Conservation (phyloP, 2,797 vertebrate species). For the Lepus oiostolus region DNA sequence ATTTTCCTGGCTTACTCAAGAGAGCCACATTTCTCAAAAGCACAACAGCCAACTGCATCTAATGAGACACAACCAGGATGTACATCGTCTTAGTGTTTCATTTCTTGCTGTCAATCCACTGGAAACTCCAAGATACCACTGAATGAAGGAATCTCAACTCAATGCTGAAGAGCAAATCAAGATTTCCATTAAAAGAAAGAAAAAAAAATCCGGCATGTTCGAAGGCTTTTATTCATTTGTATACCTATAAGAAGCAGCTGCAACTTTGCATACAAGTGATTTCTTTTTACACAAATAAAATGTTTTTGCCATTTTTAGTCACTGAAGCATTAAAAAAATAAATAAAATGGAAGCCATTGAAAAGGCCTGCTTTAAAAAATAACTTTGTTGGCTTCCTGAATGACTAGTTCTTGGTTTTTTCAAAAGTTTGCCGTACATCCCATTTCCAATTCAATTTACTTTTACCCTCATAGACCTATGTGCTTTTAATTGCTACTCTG, state of each 20-base stretch:
- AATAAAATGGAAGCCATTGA: conserved; percentile 86
- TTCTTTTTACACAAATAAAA: conserved; percentile 84
- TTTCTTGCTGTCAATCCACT: conserved; percentile 78
- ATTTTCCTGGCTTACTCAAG: conserved; percentile 79
- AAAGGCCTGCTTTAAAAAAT: conserved; percentile 82
- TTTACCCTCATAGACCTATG: conserved; percentile 79
- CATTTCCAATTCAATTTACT: conserved; percentile 86
- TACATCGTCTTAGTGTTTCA: conserved; percentile 74
- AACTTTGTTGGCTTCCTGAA: conserved; percentile 81
- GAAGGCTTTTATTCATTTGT: conserved; percentile 75
- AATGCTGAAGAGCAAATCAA: neutral
- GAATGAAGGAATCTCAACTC: neutral
- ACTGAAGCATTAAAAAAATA: conserved; percentile 84
- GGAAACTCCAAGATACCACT: conserved; percentile 87
- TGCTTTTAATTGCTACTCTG: conserved; percentile 73
- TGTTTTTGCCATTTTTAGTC: conserved; percentile 86
- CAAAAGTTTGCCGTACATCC: conserved; percentile 73
- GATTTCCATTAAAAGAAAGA: conserved; percentile 72
- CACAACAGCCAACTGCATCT: conserved; percentile 69
- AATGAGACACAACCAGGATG: conserved; percentile 81
- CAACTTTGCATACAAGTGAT: conserved; percentile 82
- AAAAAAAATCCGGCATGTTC: neutral
- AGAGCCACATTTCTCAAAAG: conserved; percentile 64
- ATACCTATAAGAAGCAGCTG: conserved; percentile 81
- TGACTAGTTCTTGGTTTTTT: conserved; percentile 79